Base-by-base conservation (phyloP, 2,113 vertebrate genomes). In the Passer montanus region DNA sequence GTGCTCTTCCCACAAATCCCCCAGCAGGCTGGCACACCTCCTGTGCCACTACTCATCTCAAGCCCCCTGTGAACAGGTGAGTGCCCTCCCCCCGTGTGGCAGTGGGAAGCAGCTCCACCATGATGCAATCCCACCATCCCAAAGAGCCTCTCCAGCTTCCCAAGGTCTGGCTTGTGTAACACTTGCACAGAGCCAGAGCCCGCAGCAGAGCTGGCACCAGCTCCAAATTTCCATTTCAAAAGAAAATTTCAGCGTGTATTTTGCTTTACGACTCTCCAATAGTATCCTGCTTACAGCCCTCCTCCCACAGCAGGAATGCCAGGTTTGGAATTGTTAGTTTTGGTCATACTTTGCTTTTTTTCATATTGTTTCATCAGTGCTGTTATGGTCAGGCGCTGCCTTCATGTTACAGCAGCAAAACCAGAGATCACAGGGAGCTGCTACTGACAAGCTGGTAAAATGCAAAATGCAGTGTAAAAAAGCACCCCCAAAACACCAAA, bases 221-320 rank as follows among this genome's bases (percentile, higher is more conserved):
- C 68, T 93, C 83, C 64, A 7, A 74, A 93, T 96, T 95, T 94
- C 96, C 94, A 94, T 93, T 92, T 96, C 90, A 94, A 95, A 89
- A 92, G 89, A 31, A 90, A 93, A 92, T 89, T 82, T 93, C 83
- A 67, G 60, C 1, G 0, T 63, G 75, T 76, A 88, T 94, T 94
- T 92, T 86, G 83, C 60, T 88, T 77, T 55, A 43, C 55, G 74
- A 9, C 60, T 64, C 83, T 35, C 43, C 80, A 70, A 50, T 55
- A 78, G 68, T 7, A 52, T 63, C 86, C 86, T 0, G 1, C 88
- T 83, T 90, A 70, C 87, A 86, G 76, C 39, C n/a, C 55, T 33
- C 83, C 95, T 92, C 82, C 85, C 90, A 49, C 79, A 73, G 37
- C 67, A 83, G 83, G 85, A 69, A 80, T 53, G 85, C 33, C 44